phyloP scores from a whole-genome alignment of 2,113 vertebrate genomes.

The Odocoileus hemionus region DNA sequence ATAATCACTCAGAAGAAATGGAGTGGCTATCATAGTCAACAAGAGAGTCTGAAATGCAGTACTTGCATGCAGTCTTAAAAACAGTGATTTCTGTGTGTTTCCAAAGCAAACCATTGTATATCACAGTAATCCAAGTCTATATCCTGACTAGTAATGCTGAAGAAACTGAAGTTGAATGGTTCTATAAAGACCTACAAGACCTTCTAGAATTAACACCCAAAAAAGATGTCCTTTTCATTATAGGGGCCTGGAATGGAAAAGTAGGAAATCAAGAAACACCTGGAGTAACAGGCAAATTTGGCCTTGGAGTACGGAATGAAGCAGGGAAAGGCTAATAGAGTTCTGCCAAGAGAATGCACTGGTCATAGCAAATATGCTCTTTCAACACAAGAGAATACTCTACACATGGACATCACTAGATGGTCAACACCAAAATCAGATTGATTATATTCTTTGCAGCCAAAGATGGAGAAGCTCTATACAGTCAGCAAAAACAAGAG shows the following conservation, averaged over 20 bases:
- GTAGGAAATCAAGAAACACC: background rate
- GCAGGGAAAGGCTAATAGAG: background rate
- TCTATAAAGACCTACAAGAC: background rate
- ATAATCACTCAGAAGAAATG: background rate
- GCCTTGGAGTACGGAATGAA: background rate
- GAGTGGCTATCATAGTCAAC: background rate
- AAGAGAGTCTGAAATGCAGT: background rate
- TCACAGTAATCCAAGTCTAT: background rate
- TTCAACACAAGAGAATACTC: background rate
- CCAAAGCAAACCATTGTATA: background rate
- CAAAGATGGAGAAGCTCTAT: background rate
- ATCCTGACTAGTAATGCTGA: rapidly evolving
- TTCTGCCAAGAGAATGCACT: background rate
- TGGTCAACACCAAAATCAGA: background rate
- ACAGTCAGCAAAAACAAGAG: background rate
- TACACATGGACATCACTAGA: background rate
- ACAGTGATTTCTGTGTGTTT: background rate
- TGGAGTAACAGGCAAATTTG: background rate
- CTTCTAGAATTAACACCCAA: background rate
- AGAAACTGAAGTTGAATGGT: background rate
- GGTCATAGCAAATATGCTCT: background rate
- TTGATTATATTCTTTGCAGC: background rate
- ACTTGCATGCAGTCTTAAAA: background rate
- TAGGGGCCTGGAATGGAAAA: background rate
- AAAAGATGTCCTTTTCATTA: background rate